Conservation (phyloP, 2,113 vertebrate genomes). For the Balaeniceps rex region DNA sequence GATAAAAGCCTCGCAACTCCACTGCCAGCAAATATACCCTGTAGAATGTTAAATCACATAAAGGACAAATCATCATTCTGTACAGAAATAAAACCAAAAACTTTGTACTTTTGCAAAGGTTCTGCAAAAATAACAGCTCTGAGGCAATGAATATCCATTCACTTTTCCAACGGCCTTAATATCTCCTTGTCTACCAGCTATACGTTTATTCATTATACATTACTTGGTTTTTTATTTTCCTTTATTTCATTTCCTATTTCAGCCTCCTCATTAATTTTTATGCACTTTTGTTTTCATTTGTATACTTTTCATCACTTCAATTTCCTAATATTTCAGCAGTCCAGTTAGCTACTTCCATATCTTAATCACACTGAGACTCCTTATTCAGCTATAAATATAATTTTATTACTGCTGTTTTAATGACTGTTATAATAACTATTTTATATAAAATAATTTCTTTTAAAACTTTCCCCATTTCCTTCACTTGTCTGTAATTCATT, state of each 20-base stretch:
- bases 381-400: constrained; percentile 53
- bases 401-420: constrained; percentile 56
- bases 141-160: not conserved
- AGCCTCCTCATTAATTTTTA: constrained; percentile 42
- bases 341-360: constrained; percentile 44
- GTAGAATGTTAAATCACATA: not conserved
- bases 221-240: constrained; percentile 33
- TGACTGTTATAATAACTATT: constrained; percentile 43
- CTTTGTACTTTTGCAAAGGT: not conserved
- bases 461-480: constrained; percentile 24
- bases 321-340: constrained; percentile 59
- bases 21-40: not conserved
- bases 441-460: constrained; percentile 30
- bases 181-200: not conserved
- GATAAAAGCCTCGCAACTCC: not conserved
- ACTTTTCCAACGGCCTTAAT: not conserved
- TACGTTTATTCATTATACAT: not conserved
- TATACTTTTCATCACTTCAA: constrained; percentile 42
- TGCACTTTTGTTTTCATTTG: constrained; percentile 55
- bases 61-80: not conserved
- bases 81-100: not conserved
- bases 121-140: not conserved
- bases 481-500: constrained; percentile 1
- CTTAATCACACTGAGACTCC: constrained; percentile 55
- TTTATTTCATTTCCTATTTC: constrained; percentile 45